Base-by-base conservation (phyloP, 1,140 invertebrate species). In the Euborellia annulipes region DNA sequence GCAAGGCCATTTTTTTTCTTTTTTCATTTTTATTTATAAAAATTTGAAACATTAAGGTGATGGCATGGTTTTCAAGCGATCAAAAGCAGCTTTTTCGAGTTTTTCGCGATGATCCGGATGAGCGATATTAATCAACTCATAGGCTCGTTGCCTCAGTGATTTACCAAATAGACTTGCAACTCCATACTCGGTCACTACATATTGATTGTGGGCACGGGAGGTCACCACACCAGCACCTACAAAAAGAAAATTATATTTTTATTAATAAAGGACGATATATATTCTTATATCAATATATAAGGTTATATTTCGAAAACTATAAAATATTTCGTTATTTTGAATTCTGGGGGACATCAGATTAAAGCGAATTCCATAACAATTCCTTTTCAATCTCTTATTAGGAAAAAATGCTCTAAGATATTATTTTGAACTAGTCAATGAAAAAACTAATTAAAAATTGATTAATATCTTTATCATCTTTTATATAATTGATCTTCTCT, bases 161-260 rank as follows among this genome's bases (percentile, higher is more conserved):
- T 91, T 92, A 17, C 90, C 91, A 64, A 92, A 94, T 6, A 96
- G 63, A 47, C 79, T 71, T 0, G 90, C 89, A 50, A 95, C 90
- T 21, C 92, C 91, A 54, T 86, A 73, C 60, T 95, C 91, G 0
- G 91, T 96, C 0, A 94, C 90, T 4, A 95, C 73, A 58, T 95
- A 95, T 57, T 92, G 84, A 1, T 87, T 86, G 56, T 95, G 86
- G 2, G 87, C 90, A 56, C 91, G 71, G 0, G 83, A 84, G 2
- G 92, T 94, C 3, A 95, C 90, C 13, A 97, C 89, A 37, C 91
- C 90, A 51, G 85, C 87, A 54, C 90, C 91, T 90, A 55, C 3
- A 55, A 57, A 51, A 58, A 54, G 36, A 46, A 50, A 40, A 45
- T 47, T n/a, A n/a, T n/a, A n/a, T n/a, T n/a, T n/a, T n/a, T n/a